Conservation (phyloP, 2,113 vertebrate genomes). For the Alligator mississippiensis region DNA sequence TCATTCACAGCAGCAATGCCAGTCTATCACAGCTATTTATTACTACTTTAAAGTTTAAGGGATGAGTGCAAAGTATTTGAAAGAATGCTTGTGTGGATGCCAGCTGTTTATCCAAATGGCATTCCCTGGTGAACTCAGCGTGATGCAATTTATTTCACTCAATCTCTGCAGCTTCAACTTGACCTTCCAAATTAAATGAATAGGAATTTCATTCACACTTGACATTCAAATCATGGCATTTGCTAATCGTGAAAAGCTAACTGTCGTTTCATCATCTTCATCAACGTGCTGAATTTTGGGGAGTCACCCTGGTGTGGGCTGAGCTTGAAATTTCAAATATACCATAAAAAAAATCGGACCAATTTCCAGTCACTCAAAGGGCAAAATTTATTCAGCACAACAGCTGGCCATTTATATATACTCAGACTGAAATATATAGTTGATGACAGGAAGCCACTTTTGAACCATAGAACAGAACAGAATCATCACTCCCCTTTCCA, state of each 20-base stretch:
- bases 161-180: neutral
- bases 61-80: rapidly evolving
- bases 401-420: neutral
- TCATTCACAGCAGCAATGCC: neutral
- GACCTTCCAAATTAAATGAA: neutral
- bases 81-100: neutral
- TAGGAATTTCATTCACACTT: neutral
- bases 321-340: neutral
- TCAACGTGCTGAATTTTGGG: neutral
- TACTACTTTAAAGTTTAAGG: rapidly evolving
- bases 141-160: rapidly evolving
- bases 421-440: neutral
- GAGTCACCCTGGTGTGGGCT: neutral
- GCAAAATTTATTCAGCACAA: neutral
- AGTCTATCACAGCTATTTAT: neutral
- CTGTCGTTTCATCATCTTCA: neutral
- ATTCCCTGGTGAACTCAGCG: rapidly evolving
- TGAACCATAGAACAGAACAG: neutral
- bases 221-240: neutral
- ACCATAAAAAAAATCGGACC: neutral
- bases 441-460: neutral
- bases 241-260: neutral
- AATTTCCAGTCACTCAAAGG: neutral
- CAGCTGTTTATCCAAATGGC: neutral
- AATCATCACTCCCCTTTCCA: neutral